Base-by-base conservation (phyloP, 2,888 invertebrate genomes). In the Bugulina stolonifera region DNA sequence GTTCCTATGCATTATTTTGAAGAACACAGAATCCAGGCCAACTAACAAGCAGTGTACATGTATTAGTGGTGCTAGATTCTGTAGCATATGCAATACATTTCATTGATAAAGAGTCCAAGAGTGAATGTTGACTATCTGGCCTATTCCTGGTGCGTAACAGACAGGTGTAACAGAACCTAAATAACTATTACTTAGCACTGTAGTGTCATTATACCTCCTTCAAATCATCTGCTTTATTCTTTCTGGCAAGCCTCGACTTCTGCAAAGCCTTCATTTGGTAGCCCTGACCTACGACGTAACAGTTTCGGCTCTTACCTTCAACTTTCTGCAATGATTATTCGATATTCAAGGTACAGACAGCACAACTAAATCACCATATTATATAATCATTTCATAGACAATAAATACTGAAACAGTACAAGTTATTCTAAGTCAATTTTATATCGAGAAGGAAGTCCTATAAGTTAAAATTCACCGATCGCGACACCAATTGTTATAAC, bases 231-330 rank as follows among this genome's bases (percentile, higher is more conserved):
- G 32, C 64, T 27, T 32, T 64, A 22, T 32, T 22, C 32, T 64
- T 27, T 29, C 64, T 22, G 2, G 64, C 64, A 32, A 64, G 5
- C 10, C 25, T 64, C 14, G 64, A 14, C 10, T 64, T 29, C n/a
- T 64, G 29, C 64, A 64, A 14, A 32, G 64, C 27, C n/a, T 64
- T 64, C 32, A 64, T 27, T 27, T 64, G 22, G 3, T 18, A 18
- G 10, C 64, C 25, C n/a, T 64, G 64, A 10, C 64, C 64, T 14
- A 64, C 27, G 3, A 64, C 64, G 32, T 25, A 64, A 34, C 64
- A 64, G 64, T 64, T 64, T 64, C 64, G 25, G 32, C 64, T 64
- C n/a, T 32, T 64, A 25, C 64, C 64, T 32, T 64, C 64, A 32
- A 14, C 25, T 32, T n/a, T 25, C 64, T 64, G n/a, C 22, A 27